Evolutionary conservation across 1,140 invertebrate species (phyloP).

Genomic region (Gonioctena quinquepunctata): DNA sequence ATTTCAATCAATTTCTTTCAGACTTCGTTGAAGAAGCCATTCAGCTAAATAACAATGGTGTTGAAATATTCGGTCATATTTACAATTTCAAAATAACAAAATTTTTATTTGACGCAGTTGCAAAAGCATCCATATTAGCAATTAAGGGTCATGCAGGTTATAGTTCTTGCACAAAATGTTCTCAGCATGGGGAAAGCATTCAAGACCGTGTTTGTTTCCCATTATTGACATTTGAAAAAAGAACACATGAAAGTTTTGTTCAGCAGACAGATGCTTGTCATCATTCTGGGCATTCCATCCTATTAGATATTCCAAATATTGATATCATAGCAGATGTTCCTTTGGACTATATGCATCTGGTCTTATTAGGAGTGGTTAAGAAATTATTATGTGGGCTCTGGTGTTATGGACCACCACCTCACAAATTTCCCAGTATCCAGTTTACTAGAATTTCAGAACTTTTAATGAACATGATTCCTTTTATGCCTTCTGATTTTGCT

Average conservation of each 20-base stretch:
- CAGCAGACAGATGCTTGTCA: background rate
- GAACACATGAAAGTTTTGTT: background rate
- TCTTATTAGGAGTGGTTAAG: background rate
- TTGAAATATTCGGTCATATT: background rate
- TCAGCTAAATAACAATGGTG: background rate
- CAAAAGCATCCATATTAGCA: background rate
- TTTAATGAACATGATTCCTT: background rate
- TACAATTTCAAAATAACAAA: constrained; percentile 1
- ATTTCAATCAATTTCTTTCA: background rate
- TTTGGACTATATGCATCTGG: background rate
- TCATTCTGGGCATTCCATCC: background rate
- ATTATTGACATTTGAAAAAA: background rate
- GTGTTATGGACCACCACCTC: background rate
- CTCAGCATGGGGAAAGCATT: constrained; percentile 1
- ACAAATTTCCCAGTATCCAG: background rate
- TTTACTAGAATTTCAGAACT: background rate
- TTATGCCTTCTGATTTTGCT: constrained; percentile 41
- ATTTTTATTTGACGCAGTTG: constrained; percentile 1
- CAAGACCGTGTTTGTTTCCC: constrained; percentile 5
- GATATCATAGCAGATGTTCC: background rate
- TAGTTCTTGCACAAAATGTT: constrained; percentile 19
- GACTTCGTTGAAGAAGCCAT: background rate
- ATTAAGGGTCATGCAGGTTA: constrained; percentile 9
- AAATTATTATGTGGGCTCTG: background rate
- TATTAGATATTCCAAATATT: background rate